Base-by-base conservation (phyloP, 2,888 invertebrate genomes). In the Pristionchus mayeri region DNA sequence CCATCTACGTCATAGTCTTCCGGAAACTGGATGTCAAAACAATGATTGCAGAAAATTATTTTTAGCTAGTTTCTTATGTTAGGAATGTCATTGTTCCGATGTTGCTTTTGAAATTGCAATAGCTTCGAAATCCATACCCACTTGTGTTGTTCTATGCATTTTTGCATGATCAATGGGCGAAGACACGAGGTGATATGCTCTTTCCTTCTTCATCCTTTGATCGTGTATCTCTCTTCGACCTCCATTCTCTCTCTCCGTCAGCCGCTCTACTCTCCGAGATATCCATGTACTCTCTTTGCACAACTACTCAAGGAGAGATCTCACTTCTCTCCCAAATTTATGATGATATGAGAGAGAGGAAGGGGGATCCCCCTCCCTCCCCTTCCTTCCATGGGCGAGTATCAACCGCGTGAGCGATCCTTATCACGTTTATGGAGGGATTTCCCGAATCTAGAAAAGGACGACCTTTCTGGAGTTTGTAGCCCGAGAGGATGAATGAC, bases 171-270 rank as follows among this genome's bases (percentile, higher is more conserved):
- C 27, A 50, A 78, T 50, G 27, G 30, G 16, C 34, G 30, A 48
- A 78, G 50, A 30, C 76, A 78, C 76, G 71, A 71, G 71, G 71
- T 71, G 71, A 71, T 71, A 52, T 48, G 78, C 54, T 78, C 78
- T 18, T 76, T 50, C 52, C 3, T 24, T 78, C 54, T 34, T 50
- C 78, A 78, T 78, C 78, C 30, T 54, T 52, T 78, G 50, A 52
- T 78, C 78, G 48, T 18, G 34, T 18, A 48, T 40, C 71, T 40
- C 71, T 71, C 71, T 24, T 24, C 44, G 9, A 40, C 40, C 7
- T 24, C 24, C n/a, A 30, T 44, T 4, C 13, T 71, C 71, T 71
- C 71, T 71, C 40, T 9, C 13, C 44, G 16, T n/a, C 24, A 13
- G n/a, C n/a, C 13, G 21, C 11, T 21, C 48, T 34, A 50, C 52